A percentile compares a stretch with the other conserved stretches of the same genome.
Evolutionary conservation across 2,113 vertebrate genomes (phyloP).

Genomic region (Nyctibius bracteatus): DNA sequence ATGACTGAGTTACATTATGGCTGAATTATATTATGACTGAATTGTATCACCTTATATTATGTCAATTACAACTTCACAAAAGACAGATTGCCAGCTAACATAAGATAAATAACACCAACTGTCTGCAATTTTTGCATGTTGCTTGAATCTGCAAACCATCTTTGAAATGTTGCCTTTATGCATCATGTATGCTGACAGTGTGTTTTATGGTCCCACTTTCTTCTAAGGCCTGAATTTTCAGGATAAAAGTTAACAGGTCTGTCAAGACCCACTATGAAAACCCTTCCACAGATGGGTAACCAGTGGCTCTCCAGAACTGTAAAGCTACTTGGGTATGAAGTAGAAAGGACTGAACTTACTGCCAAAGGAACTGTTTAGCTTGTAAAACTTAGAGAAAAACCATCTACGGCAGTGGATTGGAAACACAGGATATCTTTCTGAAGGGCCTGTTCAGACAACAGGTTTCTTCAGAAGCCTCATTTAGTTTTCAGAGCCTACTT

Average conservation of each 20-base stretch:
- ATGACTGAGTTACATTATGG: background rate
- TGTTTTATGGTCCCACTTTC: conserved; percentile 20
- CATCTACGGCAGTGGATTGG: background rate
- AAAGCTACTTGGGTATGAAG: background rate
- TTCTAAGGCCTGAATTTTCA: conserved; percentile 51
- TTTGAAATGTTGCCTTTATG: conserved; percentile 14
- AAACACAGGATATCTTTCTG: background rate
- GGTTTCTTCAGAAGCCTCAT: background rate
- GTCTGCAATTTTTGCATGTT: conserved; percentile 24
- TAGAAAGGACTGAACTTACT: conserved; percentile 27
- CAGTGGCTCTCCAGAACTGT: background rate
- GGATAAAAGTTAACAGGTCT: background rate
- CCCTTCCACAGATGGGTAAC: background rate
- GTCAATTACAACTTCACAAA: background rate
- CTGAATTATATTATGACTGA: background rate
- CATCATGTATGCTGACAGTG: background rate
- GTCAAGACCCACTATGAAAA: background rate
- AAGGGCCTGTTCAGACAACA: background rate
- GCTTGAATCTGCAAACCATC: conserved; percentile 43
- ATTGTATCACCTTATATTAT: background rate
- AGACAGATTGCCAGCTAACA: background rate
- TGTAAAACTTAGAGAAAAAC: background rate
- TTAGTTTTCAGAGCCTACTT: background rate
- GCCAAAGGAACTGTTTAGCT: conserved; percentile 28
- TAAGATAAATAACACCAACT: background rate